Evolutionary conservation across 1,140 invertebrate genomes (phyloP).

Genomic region (Marisa cornuarietis): DNA sequence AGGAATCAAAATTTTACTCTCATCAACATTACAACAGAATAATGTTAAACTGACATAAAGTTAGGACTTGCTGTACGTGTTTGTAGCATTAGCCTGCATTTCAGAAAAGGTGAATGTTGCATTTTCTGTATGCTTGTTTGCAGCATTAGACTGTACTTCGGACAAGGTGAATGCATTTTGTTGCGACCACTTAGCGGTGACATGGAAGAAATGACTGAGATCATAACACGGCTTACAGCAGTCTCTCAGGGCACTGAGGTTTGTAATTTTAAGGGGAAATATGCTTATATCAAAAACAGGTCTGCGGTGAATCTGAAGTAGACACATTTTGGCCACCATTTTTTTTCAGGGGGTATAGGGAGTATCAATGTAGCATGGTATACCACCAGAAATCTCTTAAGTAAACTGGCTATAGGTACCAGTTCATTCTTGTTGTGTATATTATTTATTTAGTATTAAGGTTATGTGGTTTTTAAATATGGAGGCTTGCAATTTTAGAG

Average conservation of each 20-base stretch:
- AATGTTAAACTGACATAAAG: too few relatives aligned
- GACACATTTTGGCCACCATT: background rate
- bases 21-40: too few relatives aligned
- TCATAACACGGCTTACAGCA: slow-evolving; percentile 76
- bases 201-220: slow-evolving; percentile 80
- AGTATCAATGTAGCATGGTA: too few relatives aligned
- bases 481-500: too few relatives aligned
- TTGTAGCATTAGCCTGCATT: too few relatives aligned
- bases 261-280: slow-evolving; percentile 14
- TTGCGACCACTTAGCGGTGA: slow-evolving; percentile 70
- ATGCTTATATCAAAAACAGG: background rate
- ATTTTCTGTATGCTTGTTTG: slow-evolving; percentile 23
- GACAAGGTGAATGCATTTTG: slow-evolving; percentile 85
- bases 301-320: background rate
- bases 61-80: too few relatives aligned
- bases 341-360: background rate
- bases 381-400: background rate
- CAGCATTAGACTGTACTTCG: slow-evolving; percentile 69
- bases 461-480: too few relatives aligned
- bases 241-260: slow-evolving; percentile 79
- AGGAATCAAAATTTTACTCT: too few relatives aligned
- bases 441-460: too few relatives aligned
- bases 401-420: too few relatives aligned
- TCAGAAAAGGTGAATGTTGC: too few relatives aligned
- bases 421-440: too few relatives aligned